Base-by-base conservation (phyloP, 2,888 invertebrate species). In the Euproctis similis region DNA sequence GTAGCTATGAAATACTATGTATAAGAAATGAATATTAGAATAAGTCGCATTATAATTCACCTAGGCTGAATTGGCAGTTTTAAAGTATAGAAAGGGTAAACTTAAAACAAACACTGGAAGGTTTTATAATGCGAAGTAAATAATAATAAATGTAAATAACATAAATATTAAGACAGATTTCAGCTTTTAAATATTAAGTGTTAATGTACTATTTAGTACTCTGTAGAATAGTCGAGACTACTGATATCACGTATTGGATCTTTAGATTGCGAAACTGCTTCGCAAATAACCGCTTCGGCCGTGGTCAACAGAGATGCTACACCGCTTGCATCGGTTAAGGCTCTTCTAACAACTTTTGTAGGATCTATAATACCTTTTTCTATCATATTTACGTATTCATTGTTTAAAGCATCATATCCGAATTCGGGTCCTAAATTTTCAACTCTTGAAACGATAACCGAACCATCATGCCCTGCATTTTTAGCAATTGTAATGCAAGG, bases 271-370 rank as follows among this genome's bases (percentile, higher is more conserved):
- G 50, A 60, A 3, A 65, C 55, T n/a, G 64, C 18, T 3, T 99
- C 98, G 29, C 95, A 93, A 39, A 99, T 93, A 12, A 99, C 98
- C 27, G 94, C 93, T 86, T 99, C 99, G 8, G 97, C 97, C 13
- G 97, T 97, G 23, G 81, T 80, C 23, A 82, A 51, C 28, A 82
- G 46, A n/a, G 82, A 82, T 26, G 82, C 81, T 10, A 82, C 70
- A 22, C 81, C 70, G 48, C 81, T 72, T 6, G 81, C 82, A 51
- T 80, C 77, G 23, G 54, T 72, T 26, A 82, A 39, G 9, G 82
- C 81, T 48, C 70, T 64, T 60, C 63, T 59, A 1, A 82, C 73
- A 5, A 82, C 72, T 88, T 98, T 97, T 14, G 97, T 96, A 8
- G 97, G 97, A 78, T 97, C 97, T 54, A 98, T 94, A 58, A 97